Evolutionary conservation across 2,888 invertebrate genomes (phyloP), one percentile per base, ranked within the genome.

Genomic region (Mimas tiliae): DNA sequence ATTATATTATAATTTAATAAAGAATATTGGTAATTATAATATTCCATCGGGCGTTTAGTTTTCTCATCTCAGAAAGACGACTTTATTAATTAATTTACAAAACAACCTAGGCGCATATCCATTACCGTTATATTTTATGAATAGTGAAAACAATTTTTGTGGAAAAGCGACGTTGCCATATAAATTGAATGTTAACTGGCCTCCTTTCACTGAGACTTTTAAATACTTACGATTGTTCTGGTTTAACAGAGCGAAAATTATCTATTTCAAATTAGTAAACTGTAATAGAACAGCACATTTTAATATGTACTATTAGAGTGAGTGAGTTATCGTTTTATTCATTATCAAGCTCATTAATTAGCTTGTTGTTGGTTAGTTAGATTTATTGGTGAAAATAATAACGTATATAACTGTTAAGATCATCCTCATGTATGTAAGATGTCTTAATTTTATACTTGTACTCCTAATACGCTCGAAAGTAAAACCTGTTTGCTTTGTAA

Each of bases 231-330:
- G 71, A 70, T 77, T 77, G 78, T 77, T 71, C 70, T 55, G 63
- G 73, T 67, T 75, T 76, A 82, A 73, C 75, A 79, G 82, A 82
- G 74, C 78, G 76, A 65, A 67, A 74, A 81, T 71, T 69, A 65
- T 70, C 65, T 70, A 67, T 68, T 72, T 66, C n/a, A 65, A 68
- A 63, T 71, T 67, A 58, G 45, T 71, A 71, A 68, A 69, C 71
- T 71, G 70, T 62, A 70, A 68, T 68, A 66, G 19, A 8, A 53
- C 38, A 16, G 48, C 53, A 74, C 74, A 72, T 72, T 66, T 52
- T 68, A 50, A 64, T 66, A 21, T 58, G 45, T 38, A 62, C 64
- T 68, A 55, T 65, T 50, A 53, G 14, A 51, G 34, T 52, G 45
- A 27, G 9, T 19, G n/a, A 19, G 42, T 58, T 42, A 55, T 16